Conservation (phyloP, 2,888 invertebrate genomes). For the Amphipyra berbera region DNA sequence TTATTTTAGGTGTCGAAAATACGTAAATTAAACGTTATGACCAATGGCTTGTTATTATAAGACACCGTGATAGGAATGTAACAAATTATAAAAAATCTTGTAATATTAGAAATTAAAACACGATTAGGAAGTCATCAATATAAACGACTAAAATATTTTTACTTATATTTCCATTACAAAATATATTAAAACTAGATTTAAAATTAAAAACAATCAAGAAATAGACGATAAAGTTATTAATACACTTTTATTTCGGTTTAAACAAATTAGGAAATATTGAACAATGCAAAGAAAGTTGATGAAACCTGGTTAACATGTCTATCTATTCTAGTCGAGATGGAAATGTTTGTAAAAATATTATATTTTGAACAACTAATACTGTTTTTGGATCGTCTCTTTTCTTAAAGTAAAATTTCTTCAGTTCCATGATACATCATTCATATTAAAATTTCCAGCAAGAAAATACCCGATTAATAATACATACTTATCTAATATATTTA, state of each 20-base stretch:
- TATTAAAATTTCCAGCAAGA: slow-evolving; percentile 57
- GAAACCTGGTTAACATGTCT: slow-evolving; percentile 2
- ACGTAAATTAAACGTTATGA: no score
- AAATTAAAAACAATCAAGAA: neutral
- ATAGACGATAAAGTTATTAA: neutral
- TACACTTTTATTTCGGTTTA: neutral
- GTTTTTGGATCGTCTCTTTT: no score
- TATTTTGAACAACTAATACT: no score
- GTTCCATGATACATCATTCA: slow-evolving; percentile 13
- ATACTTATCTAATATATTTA: slow-evolving; percentile 47
- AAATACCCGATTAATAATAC: slow-evolving; percentile 40
- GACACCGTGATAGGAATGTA: no score
- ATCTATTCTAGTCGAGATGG: neutral
- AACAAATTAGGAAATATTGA: neutral
- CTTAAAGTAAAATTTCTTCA: neutral
- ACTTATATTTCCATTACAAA: neutral
- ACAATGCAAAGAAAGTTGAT: neutral
- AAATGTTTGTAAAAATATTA: no score
- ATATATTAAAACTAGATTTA: neutral
- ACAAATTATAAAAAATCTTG: no score
- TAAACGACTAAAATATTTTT: neutral
- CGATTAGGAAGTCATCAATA: neutral
- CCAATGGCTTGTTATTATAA: no score
- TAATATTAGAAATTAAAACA: no score
- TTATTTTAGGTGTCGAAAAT: no score